Evolutionary conservation across 2,797 vertebrate species (phyloP).

Genomic region (Morelia viridis): DNA sequence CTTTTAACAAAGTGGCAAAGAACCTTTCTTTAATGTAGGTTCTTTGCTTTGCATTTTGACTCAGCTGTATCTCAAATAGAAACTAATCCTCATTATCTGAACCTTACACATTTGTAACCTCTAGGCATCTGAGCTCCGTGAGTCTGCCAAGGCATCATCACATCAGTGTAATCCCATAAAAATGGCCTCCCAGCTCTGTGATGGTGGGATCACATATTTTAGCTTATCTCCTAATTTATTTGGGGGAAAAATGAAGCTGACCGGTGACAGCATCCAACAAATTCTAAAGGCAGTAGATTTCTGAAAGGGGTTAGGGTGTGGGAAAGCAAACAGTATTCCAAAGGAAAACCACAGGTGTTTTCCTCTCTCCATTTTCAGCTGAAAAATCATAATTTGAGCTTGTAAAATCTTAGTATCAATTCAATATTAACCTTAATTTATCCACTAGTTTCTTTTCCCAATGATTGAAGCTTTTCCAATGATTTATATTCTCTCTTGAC

Average conservation of each 20-base stretch:
- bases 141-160: conserved; percentile 1
- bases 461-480: conserved; percentile 60
- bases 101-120: conserved; percentile 34
- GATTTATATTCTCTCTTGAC: conserved; percentile 74
- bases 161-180: conserved; percentile 14
- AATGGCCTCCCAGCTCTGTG: neutral
- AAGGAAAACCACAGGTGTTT: neutral
- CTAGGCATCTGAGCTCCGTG: conserved; percentile 6
- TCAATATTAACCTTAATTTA: conserved; percentile 62
- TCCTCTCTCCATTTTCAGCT: conserved; percentile 52
- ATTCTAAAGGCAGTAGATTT: conserved; percentile 25
- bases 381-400: conserved; percentile 56
- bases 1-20: conserved; percentile 8
- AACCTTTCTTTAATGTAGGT: neutral
- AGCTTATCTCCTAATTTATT: conserved; percentile 9
- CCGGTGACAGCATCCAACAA: conserved; percentile 11
- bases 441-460: conserved; percentile 42
- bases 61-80: conserved; percentile 22
- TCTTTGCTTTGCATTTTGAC: conserved; percentile 16
- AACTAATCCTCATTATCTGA: conserved; percentile 34
- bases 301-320: neutral
- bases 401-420: conserved; percentile 64
- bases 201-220: conserved; percentile 18
- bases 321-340: conserved; percentile 25
- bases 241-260: conserved; percentile 6